phyloP scores from a whole-genome alignment of 2,888 invertebrate species.

The Parnassius orleans region DNA sequence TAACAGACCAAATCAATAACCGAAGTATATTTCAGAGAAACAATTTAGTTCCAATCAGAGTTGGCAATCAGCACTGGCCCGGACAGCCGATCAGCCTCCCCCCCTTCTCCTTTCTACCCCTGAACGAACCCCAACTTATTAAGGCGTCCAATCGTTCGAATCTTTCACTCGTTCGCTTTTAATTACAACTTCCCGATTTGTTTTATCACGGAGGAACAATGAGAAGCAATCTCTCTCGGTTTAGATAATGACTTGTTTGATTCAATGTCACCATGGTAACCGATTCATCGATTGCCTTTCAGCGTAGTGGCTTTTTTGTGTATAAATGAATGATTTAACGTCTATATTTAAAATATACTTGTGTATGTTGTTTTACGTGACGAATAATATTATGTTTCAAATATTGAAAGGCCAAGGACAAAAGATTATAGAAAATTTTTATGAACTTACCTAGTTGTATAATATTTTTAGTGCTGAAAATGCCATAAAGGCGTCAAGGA shows the following conservation, averaged over 20 bases:
- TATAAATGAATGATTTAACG: too few relatives aligned
- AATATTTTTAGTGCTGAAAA: too few relatives aligned
- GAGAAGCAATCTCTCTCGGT: constrained; percentile 16
- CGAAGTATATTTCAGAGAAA: constrained; percentile 12
- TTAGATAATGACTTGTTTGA: constrained; percentile 11
- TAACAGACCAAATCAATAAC: constrained; percentile 6
- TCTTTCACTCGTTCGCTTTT: constrained; percentile 26
- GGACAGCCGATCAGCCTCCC: constrained; percentile 6
- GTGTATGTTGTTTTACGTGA: too few relatives aligned
- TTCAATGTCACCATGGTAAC: constrained; percentile 7
- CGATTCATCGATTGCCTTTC: constrained; percentile 2
- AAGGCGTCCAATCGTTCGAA: constrained; percentile 23
- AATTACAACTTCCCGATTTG: constrained; percentile 21
- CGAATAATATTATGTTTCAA: too few relatives aligned
- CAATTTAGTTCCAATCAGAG: constrained; percentile 23
- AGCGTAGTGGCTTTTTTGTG: background rate
- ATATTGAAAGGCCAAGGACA: too few relatives aligned
- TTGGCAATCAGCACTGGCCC: constrained; percentile 11
- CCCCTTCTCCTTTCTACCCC: background rate
- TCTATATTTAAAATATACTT: too few relatives aligned
- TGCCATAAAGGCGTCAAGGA: too few relatives aligned
- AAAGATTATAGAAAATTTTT: too few relatives aligned
- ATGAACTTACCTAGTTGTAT: too few relatives aligned
- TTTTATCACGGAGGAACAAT: constrained; percentile 16
- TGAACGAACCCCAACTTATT: constrained; percentile 21